These are phyloP conservation scores for Drosophila ogumai DNA, from an alignment of 1,140 invertebrate genomes.

Conservation along the genomic window DNA sequence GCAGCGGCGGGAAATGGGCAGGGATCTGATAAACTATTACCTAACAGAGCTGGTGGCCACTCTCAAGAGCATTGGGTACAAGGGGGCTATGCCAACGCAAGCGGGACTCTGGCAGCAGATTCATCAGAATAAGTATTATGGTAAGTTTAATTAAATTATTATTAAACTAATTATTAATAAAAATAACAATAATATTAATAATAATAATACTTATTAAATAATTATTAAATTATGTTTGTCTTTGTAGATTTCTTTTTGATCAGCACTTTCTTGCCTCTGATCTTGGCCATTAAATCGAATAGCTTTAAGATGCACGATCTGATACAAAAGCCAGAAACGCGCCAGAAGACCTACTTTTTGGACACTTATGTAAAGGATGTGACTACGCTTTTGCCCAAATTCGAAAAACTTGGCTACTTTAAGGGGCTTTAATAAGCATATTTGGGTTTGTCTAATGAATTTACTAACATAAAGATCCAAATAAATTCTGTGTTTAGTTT, in stretches of 20 bases:
- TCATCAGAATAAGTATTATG: constrained; percentile 37
- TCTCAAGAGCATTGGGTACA: constrained; percentile 51
- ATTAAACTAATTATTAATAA: too few relatives aligned
- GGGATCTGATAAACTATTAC: constrained; percentile 58
- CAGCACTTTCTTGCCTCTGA: constrained; percentile 42
- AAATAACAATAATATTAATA: too few relatives aligned
- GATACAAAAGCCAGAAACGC: constrained; percentile 21
- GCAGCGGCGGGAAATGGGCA: constrained; percentile 40
- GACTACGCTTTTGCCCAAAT: constrained; percentile 41
- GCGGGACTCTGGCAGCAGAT: constrained; percentile 49
- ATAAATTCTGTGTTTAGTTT: not conserved
- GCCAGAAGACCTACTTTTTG: constrained; percentile 34
- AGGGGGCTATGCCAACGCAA: constrained; percentile 51
- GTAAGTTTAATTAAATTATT: constrained; percentile 22
- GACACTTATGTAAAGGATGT: constrained; percentile 52
- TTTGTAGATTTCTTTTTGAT: constrained; percentile 56
- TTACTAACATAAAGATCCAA: not conserved
- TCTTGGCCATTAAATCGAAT: constrained; percentile 23
- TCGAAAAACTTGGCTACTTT: constrained; percentile 59
- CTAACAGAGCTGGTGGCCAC: constrained; percentile 43
- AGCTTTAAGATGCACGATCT: constrained; percentile 11
- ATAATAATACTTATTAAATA: too few relatives aligned
- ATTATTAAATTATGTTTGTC: not conserved
- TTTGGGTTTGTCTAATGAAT: not conserved
- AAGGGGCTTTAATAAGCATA: constrained; percentile 21